Conservation (phyloP, 2,888 invertebrate genomes). For the Cephus pygmeus region DNA sequence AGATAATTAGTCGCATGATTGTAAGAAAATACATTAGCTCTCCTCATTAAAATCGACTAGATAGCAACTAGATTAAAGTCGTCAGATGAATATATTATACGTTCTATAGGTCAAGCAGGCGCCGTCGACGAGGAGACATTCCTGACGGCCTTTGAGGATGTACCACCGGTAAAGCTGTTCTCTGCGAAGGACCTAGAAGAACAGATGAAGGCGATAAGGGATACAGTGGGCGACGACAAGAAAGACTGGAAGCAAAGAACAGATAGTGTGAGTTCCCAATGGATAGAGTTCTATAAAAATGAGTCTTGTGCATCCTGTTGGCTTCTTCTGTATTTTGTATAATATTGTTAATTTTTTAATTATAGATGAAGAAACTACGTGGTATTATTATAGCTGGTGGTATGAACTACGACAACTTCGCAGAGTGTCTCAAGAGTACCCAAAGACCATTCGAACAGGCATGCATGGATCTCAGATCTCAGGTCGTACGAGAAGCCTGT, state of each 20-base stretch:
- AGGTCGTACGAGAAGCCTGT: constrained; percentile 95
- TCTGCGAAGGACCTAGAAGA: constrained; percentile 87
- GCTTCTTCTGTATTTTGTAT: neutral
- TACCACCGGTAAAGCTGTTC: constrained; percentile 85
- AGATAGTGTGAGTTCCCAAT: constrained; percentile 78
- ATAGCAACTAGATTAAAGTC: neutral
- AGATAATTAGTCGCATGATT: neutral
- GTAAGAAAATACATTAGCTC: neutral
- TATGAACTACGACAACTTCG: constrained; percentile 77
- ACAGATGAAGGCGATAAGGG: constrained; percentile 79
- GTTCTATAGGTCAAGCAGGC: constrained; percentile 74
- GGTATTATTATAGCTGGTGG: constrained; percentile 86
- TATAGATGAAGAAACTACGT: constrained; percentile 86
- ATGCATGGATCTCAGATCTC: constrained; percentile 90
- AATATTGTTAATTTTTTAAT: constrained; percentile 22
- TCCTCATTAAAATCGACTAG: neutral
- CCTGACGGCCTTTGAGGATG: constrained; percentile 85
- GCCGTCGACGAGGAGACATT: constrained; percentile 92
- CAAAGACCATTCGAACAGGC: constrained; percentile 85
- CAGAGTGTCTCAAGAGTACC: constrained; percentile 79
- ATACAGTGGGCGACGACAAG: constrained; percentile 80
- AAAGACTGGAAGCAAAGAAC: constrained; percentile 95
- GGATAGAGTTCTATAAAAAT: neutral
- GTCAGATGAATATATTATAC: neutral
- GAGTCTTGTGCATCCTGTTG: neutral